A percentile compares a stretch with the other conserved stretches of the same genome.
phyloP scores from a whole-genome alignment of 1,140 invertebrate species.

The Cotesia glomerata region DNA sequence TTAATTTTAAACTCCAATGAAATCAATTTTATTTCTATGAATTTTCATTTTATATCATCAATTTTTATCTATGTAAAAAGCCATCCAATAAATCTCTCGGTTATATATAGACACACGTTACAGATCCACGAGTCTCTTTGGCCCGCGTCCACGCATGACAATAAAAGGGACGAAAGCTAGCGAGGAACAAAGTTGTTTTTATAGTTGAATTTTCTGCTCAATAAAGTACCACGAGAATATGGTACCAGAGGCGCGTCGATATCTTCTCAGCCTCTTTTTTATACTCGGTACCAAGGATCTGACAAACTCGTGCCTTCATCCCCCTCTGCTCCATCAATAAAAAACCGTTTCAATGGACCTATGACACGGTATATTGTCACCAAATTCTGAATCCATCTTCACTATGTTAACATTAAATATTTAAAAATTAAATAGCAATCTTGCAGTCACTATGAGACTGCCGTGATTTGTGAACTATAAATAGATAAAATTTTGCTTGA shows the following conservation, averaged over 20 bases:
- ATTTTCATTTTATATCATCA: slow-evolving; percentile 2
- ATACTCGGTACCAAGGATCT: neutral
- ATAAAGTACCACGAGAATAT: slow-evolving; percentile 51
- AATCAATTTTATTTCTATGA: neutral
- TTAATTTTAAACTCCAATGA: neutral
- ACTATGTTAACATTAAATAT: too few relatives aligned
- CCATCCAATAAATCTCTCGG: slow-evolving; percentile 13
- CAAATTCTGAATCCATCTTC: neutral
- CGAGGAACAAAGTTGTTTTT: slow-evolving; percentile 49
- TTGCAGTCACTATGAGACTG: too few relatives aligned
- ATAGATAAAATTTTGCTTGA: too few relatives aligned
- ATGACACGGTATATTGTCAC: slow-evolving; percentile 35
- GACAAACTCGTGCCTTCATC: slow-evolving; percentile 25
- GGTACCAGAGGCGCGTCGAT: slow-evolving; percentile 21
- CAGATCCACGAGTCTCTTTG: slow-evolving; percentile 14
- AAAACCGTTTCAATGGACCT: slow-evolving; percentile 35
- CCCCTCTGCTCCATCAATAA: slow-evolving; percentile 10
- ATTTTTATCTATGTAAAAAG: neutral
- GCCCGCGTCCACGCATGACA: slow-evolving; percentile 28
- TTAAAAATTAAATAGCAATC: too few relatives aligned
- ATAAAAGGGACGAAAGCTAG: slow-evolving; percentile 1
- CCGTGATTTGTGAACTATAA: too few relatives aligned
- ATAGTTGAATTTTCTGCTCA: slow-evolving; percentile 60
- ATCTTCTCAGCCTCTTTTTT: slow-evolving; percentile 13
- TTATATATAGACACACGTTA: neutral